Base-by-base conservation (phyloP, 2,797 vertebrate species). In the Eremophila alpestris region DNA sequence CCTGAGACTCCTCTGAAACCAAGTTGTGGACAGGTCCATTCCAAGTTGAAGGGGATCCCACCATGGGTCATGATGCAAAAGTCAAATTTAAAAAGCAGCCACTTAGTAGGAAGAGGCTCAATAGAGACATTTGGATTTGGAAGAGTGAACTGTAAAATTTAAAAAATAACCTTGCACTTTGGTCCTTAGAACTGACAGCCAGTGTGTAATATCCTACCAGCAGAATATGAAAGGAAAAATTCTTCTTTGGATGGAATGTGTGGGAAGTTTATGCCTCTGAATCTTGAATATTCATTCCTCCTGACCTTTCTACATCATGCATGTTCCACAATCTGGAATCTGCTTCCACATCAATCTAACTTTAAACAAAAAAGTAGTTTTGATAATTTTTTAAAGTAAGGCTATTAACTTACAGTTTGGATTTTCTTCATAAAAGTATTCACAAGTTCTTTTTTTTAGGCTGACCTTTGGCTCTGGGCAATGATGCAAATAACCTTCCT, bases 401-500 rank as follows among this genome's bases (percentile, higher is more conserved):
- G 78, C 62, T 94, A 65, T 76, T 80, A 91, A 55, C 64, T 94
- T 87, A 45, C 48, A 94, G 78, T 85, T 90, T 93, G 91, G 54
- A 81, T 90, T 94, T 94, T 92, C 70, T 94, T 91, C 78, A 32
- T 85, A 36, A 69, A 87, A 94, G 17, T 76, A 94, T 95, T 94
- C 85, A 79, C 41, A 69, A 5, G 0, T 56, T 90, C 86, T 91
- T 93, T 91, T 95, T 93, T 92, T 94, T 71, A 58, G 56, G 45
- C 51, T 94, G 94, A 94, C 93, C 90, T 93, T 93, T 96, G 95
- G 77, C 94, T 94, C 74, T 90, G 87, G 63, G 68, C 70, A 63
- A 52, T 48, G 55, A 87, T 97, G 82, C 85, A 94, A 96, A 78
- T 95, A 95, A 93, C 93, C 85, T 64, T 93, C 87, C 87, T 97